Evolutionary conservation across 2,113 vertebrate species (phyloP).

Genomic region (Tauraco erythrolophus): DNA sequence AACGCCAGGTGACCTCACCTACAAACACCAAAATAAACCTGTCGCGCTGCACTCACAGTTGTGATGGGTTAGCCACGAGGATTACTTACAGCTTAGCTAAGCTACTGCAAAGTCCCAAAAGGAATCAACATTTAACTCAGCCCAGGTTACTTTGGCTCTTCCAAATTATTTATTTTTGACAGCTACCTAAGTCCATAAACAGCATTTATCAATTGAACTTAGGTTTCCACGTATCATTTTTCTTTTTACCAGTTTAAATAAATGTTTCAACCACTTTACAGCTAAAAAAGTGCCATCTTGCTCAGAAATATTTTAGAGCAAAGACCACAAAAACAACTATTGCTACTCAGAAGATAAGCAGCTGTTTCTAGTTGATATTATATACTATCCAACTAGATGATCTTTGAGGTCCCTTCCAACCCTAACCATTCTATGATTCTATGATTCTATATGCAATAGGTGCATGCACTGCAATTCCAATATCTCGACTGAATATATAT

Average conservation of each 20-base stretch:
- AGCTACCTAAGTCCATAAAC: not conserved
- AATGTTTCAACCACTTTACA: not conserved
- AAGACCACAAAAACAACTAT: not conserved
- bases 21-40: not conserved
- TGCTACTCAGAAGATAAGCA: not conserved
- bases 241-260: not conserved
- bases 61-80: fast-evolving
- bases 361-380: too few relatives aligned
- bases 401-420: too few relatives aligned
- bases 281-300: not conserved
- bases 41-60: fast-evolving
- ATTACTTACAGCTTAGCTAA: too few relatives aligned
- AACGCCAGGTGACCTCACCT: not conserved
- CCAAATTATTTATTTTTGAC: not conserved
- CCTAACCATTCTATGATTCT: too few relatives aligned
- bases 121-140: not conserved
- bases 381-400: too few relatives aligned
- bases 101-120: not conserved
- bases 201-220: not conserved
- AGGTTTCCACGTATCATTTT: not conserved
- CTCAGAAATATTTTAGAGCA: not conserved
- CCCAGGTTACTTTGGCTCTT: not conserved
- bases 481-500: not conserved
- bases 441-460: fast-evolving
- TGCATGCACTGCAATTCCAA: not conserved